phyloP scores from a whole-genome alignment of 2,888 invertebrate genomes.

The Drosophila austrosaltans region DNA sequence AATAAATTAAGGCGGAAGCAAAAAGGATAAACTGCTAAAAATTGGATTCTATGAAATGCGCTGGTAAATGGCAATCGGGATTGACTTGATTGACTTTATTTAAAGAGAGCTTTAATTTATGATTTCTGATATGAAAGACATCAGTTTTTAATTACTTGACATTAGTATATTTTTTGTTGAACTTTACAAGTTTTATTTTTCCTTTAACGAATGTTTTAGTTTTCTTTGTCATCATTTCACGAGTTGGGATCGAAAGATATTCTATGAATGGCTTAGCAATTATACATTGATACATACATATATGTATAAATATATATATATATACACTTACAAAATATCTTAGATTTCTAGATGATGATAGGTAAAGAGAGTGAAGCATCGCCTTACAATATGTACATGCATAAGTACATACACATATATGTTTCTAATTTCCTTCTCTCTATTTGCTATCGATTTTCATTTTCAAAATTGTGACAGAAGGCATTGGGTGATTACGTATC shows the following conservation, averaged over 20 bases:
- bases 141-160: no score
- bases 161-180: no score
- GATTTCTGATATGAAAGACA: neutral
- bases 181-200: no score
- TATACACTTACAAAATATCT: no score
- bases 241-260: neutral
- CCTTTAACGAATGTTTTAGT: no score
- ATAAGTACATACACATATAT: neutral
- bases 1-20: conserved; percentile 22
- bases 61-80: neutral
- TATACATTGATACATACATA: no score
- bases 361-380: neutral
- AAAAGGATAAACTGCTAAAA: conserved; percentile 19
- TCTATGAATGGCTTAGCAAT: no score
- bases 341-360: neutral
- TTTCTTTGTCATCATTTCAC: neutral
- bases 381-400: neutral
- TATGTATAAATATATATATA: no score
- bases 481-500: conserved; percentile 58
- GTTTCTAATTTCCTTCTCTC: neutral
- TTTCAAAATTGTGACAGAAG: conserved; percentile 54
- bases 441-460: conserved; percentile 64
- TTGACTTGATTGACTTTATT: neutral
- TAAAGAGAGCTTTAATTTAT: neutral
- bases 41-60: conserved; percentile 38